A percentile compares a stretch with the other conserved stretches of the same genome.
These are phyloP conservation scores for Cyphomyrus plagiostoma DNA, from an alignment of 2,113 vertebrate genomes.

Conservation along the genomic window DNA sequence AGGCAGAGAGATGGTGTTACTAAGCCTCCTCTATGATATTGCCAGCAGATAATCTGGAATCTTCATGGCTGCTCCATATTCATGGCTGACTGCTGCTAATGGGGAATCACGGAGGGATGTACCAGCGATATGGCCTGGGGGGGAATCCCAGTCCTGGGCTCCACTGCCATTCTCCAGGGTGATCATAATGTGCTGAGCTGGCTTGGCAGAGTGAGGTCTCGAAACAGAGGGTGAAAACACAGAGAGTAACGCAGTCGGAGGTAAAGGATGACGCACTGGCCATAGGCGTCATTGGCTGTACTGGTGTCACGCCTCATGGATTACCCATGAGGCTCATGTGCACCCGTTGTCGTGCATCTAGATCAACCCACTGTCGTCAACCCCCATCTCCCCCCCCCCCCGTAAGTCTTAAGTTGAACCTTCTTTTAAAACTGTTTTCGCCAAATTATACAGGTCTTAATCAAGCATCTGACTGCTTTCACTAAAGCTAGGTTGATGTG, in stretches of 20 bases:
- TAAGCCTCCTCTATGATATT: not conserved
- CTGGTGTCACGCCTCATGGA: not conserved
- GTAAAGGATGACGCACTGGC: not conserved
- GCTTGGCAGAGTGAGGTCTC: not conserved
- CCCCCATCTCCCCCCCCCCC: not conserved
- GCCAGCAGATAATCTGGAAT: slow-evolving; percentile 18
- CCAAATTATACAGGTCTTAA: not conserved
- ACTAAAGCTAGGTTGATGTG: not conserved
- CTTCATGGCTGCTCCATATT: slow-evolving; percentile 15
- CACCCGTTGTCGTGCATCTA: not conserved
- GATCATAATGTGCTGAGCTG: not conserved
- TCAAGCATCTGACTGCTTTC: not conserved
- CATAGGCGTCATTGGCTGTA: no score
- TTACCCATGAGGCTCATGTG: not conserved
- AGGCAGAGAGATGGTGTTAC: not conserved
- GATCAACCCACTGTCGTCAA: not conserved
- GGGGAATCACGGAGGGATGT: not conserved
- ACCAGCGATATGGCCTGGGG: not conserved
- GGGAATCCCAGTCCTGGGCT: not conserved
- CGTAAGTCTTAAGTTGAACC: not conserved
- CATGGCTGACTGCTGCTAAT: slow-evolving; percentile 4
- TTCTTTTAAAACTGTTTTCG: not conserved
- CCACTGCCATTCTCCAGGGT: no score
- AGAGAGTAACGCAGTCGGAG: not conserved
- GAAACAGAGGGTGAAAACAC: not conserved